Evolutionary conservation across 92 coral and sea anemone genomes (phyloP).

Genomic region (Porites rus): DNA sequence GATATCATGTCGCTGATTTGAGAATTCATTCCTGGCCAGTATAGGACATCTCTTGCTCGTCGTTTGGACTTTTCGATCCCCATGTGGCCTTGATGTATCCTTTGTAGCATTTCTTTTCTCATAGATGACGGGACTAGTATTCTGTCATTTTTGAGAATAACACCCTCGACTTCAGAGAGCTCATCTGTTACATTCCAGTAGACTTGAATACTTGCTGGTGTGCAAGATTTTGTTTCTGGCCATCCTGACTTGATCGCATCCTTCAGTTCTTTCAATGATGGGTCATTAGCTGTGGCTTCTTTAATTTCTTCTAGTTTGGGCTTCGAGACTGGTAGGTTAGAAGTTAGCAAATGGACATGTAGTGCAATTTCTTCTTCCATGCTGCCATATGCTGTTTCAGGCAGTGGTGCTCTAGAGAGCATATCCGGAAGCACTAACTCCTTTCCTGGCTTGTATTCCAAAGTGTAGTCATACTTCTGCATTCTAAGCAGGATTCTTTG

Average conservation of each 20-base stretch:
- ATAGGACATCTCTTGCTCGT: slow-evolving; percentile 69
- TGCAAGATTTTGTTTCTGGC: slow-evolving; percentile 15
- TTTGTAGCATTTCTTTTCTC: slow-evolving; percentile 19
- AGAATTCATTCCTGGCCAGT: slow-evolving; percentile 39
- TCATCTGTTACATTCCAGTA: slow-evolving; percentile 78
- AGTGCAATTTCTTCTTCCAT: slow-evolving; percentile 71
- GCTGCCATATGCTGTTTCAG: slow-evolving; percentile 25
- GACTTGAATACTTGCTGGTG: slow-evolving; percentile 20
- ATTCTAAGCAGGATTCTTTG: slow-evolving; percentile 57
- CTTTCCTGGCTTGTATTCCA: slow-evolving; percentile 58
- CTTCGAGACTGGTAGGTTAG: slow-evolving; percentile 59
- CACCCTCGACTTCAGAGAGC: slow-evolving; percentile 70
- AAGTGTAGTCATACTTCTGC: slow-evolving; percentile 55
- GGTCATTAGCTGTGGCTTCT: slow-evolving; percentile 35
- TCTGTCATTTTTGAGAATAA: slow-evolving; percentile 69
- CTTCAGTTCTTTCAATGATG: slow-evolving; percentile 13
- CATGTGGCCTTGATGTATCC: slow-evolving; percentile 58
- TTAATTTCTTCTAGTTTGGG: slow-evolving; percentile 55
- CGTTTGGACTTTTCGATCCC: slow-evolving; percentile 68
- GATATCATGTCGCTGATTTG: slow-evolving; percentile 55
- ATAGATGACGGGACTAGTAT: slow-evolving; percentile 5
- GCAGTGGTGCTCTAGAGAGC: slow-evolving; percentile 57
- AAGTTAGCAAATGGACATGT: slow-evolving; percentile 55
- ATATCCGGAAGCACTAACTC: slow-evolving; percentile 54
- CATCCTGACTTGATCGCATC: slow-evolving; percentile 24